phyloP scores from a whole-genome alignment of 2,888 invertebrate genomes.

The Ariolimax columbianus region DNA sequence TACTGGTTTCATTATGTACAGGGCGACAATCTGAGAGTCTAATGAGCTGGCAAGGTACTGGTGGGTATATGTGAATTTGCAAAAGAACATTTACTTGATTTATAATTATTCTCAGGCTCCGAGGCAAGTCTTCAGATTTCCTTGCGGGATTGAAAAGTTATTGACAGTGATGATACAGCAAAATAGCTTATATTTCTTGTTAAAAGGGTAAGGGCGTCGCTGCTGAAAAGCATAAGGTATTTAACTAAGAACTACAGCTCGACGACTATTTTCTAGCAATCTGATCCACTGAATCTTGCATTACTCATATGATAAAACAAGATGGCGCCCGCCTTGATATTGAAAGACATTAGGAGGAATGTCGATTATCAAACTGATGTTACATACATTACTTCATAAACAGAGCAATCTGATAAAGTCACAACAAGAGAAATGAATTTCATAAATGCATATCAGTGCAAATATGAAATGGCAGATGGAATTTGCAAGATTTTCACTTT shows the following conservation, averaged over 20 bases:
- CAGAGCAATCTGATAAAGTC: not conserved
- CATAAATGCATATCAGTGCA: not conserved
- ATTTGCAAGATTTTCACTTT: not conserved
- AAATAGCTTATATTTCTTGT: too few species aligned
- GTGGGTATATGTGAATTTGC: too few species aligned
- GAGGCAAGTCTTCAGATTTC: too few species aligned
- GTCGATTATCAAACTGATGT: not conserved
- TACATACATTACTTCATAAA: not conserved
- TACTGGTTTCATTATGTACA: too few species aligned
- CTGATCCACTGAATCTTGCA: not conserved
- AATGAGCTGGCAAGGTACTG: too few species aligned
- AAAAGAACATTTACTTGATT: too few species aligned
- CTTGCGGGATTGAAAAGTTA: too few species aligned
- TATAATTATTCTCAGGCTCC: too few species aligned
- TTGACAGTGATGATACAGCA: too few species aligned
- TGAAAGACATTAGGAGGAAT: constrained; percentile 23
- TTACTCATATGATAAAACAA: not conserved
- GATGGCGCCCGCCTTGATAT: constrained; percentile 36
- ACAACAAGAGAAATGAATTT: not conserved
- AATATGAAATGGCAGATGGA: not conserved
- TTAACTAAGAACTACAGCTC: not conserved
- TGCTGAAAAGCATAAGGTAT: too few species aligned
- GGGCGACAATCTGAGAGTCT: too few species aligned
- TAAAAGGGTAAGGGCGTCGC: too few species aligned
- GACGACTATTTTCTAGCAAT: not conserved